phyloP scores from a whole-genome alignment of 2,797 vertebrate species.

The Epinephelus coioides region DNA sequence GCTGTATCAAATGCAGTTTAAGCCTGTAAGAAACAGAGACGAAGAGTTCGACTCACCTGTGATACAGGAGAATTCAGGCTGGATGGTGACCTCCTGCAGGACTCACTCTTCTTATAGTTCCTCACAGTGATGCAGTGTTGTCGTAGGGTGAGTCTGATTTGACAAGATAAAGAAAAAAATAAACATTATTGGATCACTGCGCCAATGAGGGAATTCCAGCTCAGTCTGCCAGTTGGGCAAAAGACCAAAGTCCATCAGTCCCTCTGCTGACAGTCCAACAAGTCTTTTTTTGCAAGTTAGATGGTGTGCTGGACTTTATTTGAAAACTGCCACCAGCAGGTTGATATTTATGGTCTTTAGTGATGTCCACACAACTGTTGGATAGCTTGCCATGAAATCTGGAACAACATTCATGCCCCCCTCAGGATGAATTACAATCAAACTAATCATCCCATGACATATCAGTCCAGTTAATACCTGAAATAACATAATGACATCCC shows the following conservation, averaged over 20 bases:
- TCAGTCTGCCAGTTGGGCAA: conserved; percentile 67
- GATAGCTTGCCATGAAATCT: no score
- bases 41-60: conserved; percentile 66
- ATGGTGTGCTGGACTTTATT: no score
- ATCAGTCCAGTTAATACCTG: no score
- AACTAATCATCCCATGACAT: no score
- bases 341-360: no score
- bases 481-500: no score
- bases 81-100: conserved; percentile 55
- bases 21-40: neutral
- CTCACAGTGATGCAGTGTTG: neutral
- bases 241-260: conserved; percentile 74
- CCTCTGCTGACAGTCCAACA: conserved; percentile 45
- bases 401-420: no score
- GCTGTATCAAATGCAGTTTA: neutral
- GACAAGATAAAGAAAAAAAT: conserved; percentile 45
- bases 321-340: no score
- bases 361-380: no score
- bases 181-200: conserved; percentile 40
- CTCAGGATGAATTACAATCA: no score
- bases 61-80: conserved; percentile 54
- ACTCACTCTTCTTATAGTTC: conserved; percentile 68
- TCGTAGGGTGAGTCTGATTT: conserved; percentile 49
- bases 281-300: no score
- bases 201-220: neutral